A percentile compares a stretch with the other conserved stretches of the same genome.
These are phyloP conservation scores for Heliangelus exortis DNA, from an alignment of 2,797 vertebrate genomes.

Conservation along the genomic window DNA sequence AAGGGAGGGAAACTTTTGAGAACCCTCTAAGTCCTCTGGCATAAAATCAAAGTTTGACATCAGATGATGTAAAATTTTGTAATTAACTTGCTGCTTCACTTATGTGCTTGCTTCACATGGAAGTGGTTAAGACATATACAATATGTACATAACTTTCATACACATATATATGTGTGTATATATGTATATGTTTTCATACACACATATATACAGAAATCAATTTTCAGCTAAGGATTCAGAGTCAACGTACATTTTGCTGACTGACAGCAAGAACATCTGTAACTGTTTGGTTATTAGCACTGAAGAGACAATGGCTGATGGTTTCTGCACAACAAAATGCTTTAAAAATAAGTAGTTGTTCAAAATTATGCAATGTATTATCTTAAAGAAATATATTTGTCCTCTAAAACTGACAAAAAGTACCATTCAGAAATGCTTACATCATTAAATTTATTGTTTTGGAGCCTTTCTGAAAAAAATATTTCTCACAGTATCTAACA, in stretches of 20 bases:
- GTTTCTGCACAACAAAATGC: neutral
- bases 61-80: neutral
- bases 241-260: neutral
- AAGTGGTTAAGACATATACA: neutral
- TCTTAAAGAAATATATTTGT: neutral
- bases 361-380: neutral
- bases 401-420: neutral
- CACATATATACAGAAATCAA: neutral
- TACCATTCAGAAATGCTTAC: neutral
- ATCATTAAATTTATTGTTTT: neutral
- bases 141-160: neutral
- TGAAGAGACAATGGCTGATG: neutral
- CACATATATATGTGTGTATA: neutral
- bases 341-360: neutral
- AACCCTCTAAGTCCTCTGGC: neutral
- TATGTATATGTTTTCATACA: too few species aligned
- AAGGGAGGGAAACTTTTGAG: neutral
- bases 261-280: neutral
- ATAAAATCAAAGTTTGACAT: neutral
- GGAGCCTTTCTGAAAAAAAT: too few species aligned
- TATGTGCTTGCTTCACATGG: neutral
- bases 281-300: neutral
- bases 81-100: neutral
- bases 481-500: neutral
- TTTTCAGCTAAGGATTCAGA: neutral